phyloP scores from a whole-genome alignment of 2,797 vertebrate genomes.

The Microctenopoma steveboyesi region DNA sequence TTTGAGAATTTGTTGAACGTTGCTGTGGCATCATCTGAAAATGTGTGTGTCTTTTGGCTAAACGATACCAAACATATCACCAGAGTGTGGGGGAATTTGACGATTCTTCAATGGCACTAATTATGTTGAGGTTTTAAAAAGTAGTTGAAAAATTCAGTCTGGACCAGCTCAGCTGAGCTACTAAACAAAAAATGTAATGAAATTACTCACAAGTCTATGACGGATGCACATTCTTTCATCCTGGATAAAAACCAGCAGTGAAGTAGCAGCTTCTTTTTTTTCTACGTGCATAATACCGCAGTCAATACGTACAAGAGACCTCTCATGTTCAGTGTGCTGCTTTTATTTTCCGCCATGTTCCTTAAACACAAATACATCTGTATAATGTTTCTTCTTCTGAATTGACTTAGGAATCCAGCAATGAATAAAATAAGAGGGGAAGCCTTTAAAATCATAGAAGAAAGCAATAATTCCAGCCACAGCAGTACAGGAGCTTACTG shows the following conservation, averaged over 20 bases:
- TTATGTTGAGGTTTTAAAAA: background rate
- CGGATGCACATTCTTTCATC: no score
- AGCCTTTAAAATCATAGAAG: slow-evolving; percentile 2
- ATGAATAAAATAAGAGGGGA: slow-evolving; percentile 4
- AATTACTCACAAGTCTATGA: no score
- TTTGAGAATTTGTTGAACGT: background rate
- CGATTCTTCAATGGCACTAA: background rate
- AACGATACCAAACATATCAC: background rate
- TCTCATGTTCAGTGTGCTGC: background rate
- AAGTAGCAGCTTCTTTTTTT: no score
- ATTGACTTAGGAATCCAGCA: background rate
- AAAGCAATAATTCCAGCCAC: background rate
- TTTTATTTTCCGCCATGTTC: background rate
- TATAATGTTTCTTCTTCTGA: background rate
- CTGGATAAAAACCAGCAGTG: no score
- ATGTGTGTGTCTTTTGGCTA: background rate
- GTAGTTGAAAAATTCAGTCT: background rate
- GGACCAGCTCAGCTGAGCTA: no score
- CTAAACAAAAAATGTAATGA: no score
- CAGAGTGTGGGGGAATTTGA: no score
- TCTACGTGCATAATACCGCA: background rate
- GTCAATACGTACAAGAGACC: background rate
- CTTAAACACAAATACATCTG: background rate
- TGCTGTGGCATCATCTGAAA: background rate
- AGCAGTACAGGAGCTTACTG: background rate